Evolutionary conservation across 2,113 vertebrate species (phyloP).

Genomic region (Grammomys surdaster): DNA sequence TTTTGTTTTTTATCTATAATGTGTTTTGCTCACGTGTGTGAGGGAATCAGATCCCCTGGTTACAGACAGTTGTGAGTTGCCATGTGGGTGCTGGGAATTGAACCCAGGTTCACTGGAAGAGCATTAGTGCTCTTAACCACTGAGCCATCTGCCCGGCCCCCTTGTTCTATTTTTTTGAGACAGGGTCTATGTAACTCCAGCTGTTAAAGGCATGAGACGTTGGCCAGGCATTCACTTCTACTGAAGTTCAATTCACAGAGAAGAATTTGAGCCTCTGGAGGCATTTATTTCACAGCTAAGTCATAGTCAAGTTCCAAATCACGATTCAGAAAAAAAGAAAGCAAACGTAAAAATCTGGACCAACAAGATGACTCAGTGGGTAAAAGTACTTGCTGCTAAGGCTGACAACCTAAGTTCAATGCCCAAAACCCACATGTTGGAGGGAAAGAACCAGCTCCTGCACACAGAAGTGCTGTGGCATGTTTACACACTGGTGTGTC

Average conservation of each 20-base stretch:
- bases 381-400: no score
- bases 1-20: background rate
- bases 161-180: background rate
- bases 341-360: background rate
- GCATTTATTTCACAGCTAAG: background rate
- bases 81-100: no score
- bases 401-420: background rate
- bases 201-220: background rate
- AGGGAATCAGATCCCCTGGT: no score
- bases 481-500: no score
- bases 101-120: no score
- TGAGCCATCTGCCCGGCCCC: no score
- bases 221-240: constrained; percentile 25
- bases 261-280: background rate
- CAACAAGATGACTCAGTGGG: background rate
- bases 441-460: background rate
- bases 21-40: no score
- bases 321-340: background rate
- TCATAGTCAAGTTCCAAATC: constrained; percentile 1
- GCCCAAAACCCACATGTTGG: background rate
- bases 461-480: background rate
- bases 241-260: constrained; percentile 34
- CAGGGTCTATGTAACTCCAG: no score
- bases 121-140: no score
- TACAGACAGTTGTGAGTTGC: no score